These are phyloP conservation scores for Rhingia rostrata DNA, from an alignment of 2,888 invertebrate species.

Conservation along the genomic window DNA sequence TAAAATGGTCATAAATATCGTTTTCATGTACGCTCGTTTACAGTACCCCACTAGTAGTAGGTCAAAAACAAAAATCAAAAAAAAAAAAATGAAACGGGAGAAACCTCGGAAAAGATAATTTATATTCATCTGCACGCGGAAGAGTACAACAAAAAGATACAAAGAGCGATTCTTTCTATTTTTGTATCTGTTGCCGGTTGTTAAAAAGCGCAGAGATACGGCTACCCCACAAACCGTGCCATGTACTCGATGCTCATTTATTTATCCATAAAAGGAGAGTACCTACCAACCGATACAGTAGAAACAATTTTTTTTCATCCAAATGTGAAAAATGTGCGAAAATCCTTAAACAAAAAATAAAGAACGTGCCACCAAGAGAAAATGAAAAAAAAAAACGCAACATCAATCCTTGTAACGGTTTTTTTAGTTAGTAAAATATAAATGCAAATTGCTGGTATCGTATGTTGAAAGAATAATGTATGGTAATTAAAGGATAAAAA, in stretches of 20 bases:
- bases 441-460: constrained; percentile 67
- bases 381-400: not conserved
- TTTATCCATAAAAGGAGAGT: constrained; percentile 63
- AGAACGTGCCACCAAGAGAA: constrained; percentile 22
- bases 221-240: constrained; percentile 18
- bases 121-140: constrained; percentile 68
- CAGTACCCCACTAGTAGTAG: constrained; percentile 35
- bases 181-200: constrained; percentile 64
- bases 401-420: constrained; percentile 68
- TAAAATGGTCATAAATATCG: constrained; percentile 55
- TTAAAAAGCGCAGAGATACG: constrained; percentile 19
- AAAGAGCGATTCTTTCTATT: constrained; percentile 29
- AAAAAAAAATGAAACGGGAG: constrained; percentile 40
- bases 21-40: constrained; percentile 14
- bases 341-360: constrained; percentile 15
- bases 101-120: constrained; percentile 68
- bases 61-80: constrained; percentile 58
- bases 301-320: constrained; percentile 36
- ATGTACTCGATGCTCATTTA: constrained; percentile 69
- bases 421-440: constrained; percentile 71
- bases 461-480: constrained; percentile 70
- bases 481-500: constrained; percentile 65
- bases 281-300: not conserved
- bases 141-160: not conserved
- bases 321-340: constrained; percentile 55